phyloP scores from a whole-genome alignment of 2,113 vertebrate species.

The Perca schrenkii region DNA sequence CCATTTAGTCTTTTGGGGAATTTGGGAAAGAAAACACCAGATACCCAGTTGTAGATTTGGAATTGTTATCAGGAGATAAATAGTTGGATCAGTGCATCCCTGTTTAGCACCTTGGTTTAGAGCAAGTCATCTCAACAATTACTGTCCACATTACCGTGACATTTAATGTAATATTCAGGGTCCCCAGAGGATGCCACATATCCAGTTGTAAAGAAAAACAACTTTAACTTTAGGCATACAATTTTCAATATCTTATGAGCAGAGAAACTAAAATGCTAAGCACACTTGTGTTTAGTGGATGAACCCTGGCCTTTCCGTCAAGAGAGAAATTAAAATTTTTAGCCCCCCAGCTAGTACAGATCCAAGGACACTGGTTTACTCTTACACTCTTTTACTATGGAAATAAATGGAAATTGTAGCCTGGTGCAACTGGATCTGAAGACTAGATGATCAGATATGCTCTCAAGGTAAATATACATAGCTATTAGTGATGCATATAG shows the following conservation, averaged over 20 bases:
- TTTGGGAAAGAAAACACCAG: neutral
- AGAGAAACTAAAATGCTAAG: neutral
- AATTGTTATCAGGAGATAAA: neutral
- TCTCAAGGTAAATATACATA: neutral
- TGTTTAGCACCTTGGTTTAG: neutral
- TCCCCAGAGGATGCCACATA: neutral
- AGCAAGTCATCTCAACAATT: no score
- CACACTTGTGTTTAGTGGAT: neutral
- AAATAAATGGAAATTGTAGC: neutral
- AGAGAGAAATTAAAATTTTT: neutral
- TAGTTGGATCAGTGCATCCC: neutral
- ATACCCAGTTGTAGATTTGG: neutral
- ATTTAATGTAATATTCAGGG: conserved; percentile 1
- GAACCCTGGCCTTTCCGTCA: neutral
- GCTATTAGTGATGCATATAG: neutral
- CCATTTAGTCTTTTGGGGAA: neutral
- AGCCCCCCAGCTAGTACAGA: neutral
- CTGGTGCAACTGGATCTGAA: neutral
- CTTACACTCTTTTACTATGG: neutral
- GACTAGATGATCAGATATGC: neutral
- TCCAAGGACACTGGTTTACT: neutral
- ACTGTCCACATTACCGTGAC: neutral
- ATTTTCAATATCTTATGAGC: neutral
- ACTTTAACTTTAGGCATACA: no score
- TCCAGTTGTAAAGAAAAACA: neutral